Evolutionary conservation across 2,797 vertebrate genomes (phyloP), one percentile per base, ranked within the genome.

Genomic region (Cuniculus paca): DNA sequence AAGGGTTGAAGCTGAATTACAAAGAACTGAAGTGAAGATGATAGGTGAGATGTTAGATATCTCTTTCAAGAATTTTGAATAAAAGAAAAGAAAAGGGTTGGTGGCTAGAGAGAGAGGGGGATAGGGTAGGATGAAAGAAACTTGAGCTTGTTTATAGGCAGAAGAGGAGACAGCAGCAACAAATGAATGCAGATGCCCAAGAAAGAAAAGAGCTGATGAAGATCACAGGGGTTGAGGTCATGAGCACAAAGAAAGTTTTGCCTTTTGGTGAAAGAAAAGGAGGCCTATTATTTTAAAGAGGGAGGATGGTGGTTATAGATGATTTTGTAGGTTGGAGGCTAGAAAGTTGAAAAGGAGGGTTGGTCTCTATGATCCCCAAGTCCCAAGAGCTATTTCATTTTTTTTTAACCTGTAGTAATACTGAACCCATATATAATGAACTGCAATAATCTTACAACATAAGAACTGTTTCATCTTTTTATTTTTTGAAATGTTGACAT

Each of bases 231-330:
- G 78, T 12, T 54, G 50, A 7, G 8, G 19, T 70, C 28, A 19
- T 78, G 89, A 36, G 28, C 72, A 88, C 39, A 74, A 42, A 89
- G 84, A 84, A 88, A 60, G 28, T 12, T 85, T 89, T 88, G 74
- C 80, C 17, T 79, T 88, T 39, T 39, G 19, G n/a, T 86, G n/a
- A 81, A 74, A 34, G 28, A 86, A 45, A 45, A 13, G 28, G 28
- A 68, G 2, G 6, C 68, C 22, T 54, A 2, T 75, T 28, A 39
- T 34, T 48, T 42, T 86, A 42, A 72, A 88, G 48, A 91, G 77
- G 50, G 7, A 52, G 50, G 34, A 77, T 54, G 61, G 3, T 88
- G 39, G n/a, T 39, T 58, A 42, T 31, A 52, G 63, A 77, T 54
- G 19, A 34, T 68, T 88, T 70, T 75, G 12, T 70, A 54, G 19